Base-by-base conservation (phyloP, 2,113 vertebrate species). In the Myrmophylax atrothorax region DNA sequence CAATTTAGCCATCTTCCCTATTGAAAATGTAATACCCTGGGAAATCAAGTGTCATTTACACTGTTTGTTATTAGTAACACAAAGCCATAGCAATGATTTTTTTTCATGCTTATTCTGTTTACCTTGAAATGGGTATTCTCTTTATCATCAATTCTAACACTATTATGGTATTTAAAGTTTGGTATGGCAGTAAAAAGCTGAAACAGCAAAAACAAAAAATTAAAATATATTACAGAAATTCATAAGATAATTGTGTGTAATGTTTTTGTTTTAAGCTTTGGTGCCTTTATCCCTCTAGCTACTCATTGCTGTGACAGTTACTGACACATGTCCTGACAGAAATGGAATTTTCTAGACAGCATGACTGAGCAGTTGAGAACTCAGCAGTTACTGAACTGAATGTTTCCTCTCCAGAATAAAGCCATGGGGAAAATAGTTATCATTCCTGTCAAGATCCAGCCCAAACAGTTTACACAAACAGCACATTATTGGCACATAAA, bases 261-360 rank as follows among this genome's bases (percentile, higher is more conserved):
- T 33, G 56, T 28, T 42, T 76, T 53, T 4, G 23, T 60, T 87
- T 83, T 79, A 29, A 72, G 4, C 15, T 37, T 44, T 5, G 4
- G 3, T 84, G 59, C 81, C 68, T 83, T 76, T 74, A 77, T 77
- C 26, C 14, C 13, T 91, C 25, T 59, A 73, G 59, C 7, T 87
- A 18, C 59, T 62, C 74, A 55, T 66, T 76, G 19, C 15, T 86
- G 59, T 88, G 72, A 80, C 76, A 86, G 80, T 89, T 86, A 80
- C 89, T 86, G 87, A 92, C 69, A 81, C 59, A 77, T 83, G 59
- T 29, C 50, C 80, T 91, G 28, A 62, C 63, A 94, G 56, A 87
- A 80, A 80, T 15, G 37, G 53, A 88, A 86, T 83, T 94, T 96
- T 91, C 87, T 74, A 91, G 80, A 60, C 84, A 84, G 77, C 29